Base-by-base conservation (phyloP, 1,140 invertebrate genomes). In the Ceratosolen fusciceps region DNA sequence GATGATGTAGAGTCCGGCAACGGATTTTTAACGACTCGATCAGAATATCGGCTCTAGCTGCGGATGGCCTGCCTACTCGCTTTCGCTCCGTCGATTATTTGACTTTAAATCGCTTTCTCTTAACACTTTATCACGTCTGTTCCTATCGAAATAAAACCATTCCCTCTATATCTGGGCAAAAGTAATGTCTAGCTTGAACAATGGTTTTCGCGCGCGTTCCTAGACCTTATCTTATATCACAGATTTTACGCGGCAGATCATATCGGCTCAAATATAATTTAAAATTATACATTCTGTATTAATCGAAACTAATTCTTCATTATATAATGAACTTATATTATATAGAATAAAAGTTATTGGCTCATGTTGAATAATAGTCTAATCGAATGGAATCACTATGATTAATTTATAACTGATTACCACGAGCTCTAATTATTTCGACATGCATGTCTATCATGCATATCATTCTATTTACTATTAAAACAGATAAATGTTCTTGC, bases 341-440 rank as follows among this genome's bases (percentile, higher is more conserved):
- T 16, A 62, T 62, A 34, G 2, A 65, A 21, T 37, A 37, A 0
- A n/a, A 37, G 31, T 65, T 65, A 65, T 65, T 37, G 0, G 31
- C 49, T 65, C 37, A 14, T 2, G 37, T 3, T 37, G 29, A 2
- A 31, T 62, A 16, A 34, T 65, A 19, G 21, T 65, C 60, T n/a
- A 19, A 65, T 65, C 16, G 37, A 65, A 37, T 37, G 19, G 37
- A 37, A 65, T 37, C 21, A 37, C 8, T 37, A 9, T 9, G 5
- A 14, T 21, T n/a, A 65, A 65, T 65, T 65, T 37, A 31, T 65
- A 65, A 37, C n/a, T n/a, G 34, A 60, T 60, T 10, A 60, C n/a
- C n/a, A n/a, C 26, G 16, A 16, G 19, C 31, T 31, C 14, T 31
- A 31, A 43, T 12, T 43, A 43, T 43, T 43, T 43, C 39, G 12